These are phyloP conservation scores for Accipiter cooperii DNA, from an alignment of 2,113 vertebrate genomes.

Conservation along the genomic window DNA sequence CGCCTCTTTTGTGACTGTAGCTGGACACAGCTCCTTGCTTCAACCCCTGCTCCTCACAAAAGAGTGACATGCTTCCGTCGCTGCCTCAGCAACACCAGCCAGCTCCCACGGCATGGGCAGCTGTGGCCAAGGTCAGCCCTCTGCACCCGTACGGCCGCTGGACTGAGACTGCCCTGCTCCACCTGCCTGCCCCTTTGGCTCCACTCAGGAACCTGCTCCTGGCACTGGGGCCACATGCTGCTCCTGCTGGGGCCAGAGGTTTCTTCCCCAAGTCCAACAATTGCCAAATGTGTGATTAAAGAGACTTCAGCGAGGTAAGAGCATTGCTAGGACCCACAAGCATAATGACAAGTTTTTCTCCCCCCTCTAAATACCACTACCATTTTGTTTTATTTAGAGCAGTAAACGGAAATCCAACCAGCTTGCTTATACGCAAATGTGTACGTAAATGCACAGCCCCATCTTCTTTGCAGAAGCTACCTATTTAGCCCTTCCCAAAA, in stretches of 20 bases:
- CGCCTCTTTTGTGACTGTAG: not conserved
- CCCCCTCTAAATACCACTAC: not conserved
- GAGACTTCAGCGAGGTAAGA: not conserved
- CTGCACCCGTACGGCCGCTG: accelerated
- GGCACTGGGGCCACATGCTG: no score
- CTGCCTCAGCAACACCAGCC: not conserved
- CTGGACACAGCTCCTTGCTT: not conserved
- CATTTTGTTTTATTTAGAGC: not conserved
- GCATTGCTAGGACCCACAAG: not conserved
- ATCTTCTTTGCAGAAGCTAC: not conserved
- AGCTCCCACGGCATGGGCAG: not conserved
- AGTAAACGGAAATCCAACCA: not conserved
- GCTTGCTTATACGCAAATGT: not conserved
- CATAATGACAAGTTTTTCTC: not conserved
- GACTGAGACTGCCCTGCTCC: not conserved
- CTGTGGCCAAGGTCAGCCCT: not conserved
- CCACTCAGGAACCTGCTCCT: not conserved
- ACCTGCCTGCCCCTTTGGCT: not conserved
- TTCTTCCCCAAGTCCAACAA: not conserved
- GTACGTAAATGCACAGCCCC: accelerated
- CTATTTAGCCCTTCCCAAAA: not conserved
- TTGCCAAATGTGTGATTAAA: not conserved
- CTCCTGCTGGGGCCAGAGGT: not conserved
- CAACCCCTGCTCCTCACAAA: not conserved
- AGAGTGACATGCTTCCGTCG: not conserved